A percentile compares a stretch with the other conserved stretches of the same genome.
Evolutionary conservation across 2,113 vertebrate species (phyloP).

Genomic region (Neotoma lepida): DNA sequence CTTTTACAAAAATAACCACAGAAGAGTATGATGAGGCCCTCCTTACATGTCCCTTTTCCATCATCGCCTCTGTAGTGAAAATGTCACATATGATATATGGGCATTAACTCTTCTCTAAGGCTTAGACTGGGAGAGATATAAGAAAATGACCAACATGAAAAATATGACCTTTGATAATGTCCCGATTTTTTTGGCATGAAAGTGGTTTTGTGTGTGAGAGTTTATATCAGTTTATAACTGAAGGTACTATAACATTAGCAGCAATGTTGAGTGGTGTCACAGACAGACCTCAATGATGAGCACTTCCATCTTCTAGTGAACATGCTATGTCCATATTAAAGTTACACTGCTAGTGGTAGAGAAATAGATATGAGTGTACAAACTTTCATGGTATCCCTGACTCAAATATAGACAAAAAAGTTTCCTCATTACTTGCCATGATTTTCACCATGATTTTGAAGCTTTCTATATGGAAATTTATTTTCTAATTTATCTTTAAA

Average conservation of each 20-base stretch:
- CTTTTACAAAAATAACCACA: slow-evolving; percentile 74
- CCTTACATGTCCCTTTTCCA: background rate
- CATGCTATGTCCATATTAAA: background rate
- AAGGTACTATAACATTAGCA: slow-evolving; percentile 68
- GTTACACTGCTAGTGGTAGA: slow-evolving; percentile 41
- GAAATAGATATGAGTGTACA: slow-evolving; percentile 66
- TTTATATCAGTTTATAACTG: slow-evolving; percentile 54
- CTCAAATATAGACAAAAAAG: slow-evolving; percentile 66
- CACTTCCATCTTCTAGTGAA: background rate
- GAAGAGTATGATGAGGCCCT: slow-evolving; percentile 30
- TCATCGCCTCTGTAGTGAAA: slow-evolving; percentile 52
- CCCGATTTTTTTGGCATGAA: slow-evolving; percentile 53
- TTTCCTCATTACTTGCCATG: slow-evolving; percentile 72
- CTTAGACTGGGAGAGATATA: background rate
- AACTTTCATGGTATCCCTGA: slow-evolving; percentile 76
- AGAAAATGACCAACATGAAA: slow-evolving; percentile 56
- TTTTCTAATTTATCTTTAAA: slow-evolving; percentile 77
- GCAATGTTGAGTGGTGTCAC: slow-evolving; percentile 28
- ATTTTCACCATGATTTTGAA: slow-evolving; percentile 78
- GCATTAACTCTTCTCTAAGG: slow-evolving; percentile 53
- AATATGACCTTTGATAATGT: slow-evolving; percentile 51
- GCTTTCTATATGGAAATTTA: slow-evolving; percentile 77
- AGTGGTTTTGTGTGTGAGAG: slow-evolving; percentile 51
- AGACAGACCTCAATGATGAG: background rate
- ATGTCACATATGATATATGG: slow-evolving; percentile 51